Evolutionary conservation across 2,888 invertebrate species (phyloP).

Genomic region (Eucera pruinosa): DNA sequence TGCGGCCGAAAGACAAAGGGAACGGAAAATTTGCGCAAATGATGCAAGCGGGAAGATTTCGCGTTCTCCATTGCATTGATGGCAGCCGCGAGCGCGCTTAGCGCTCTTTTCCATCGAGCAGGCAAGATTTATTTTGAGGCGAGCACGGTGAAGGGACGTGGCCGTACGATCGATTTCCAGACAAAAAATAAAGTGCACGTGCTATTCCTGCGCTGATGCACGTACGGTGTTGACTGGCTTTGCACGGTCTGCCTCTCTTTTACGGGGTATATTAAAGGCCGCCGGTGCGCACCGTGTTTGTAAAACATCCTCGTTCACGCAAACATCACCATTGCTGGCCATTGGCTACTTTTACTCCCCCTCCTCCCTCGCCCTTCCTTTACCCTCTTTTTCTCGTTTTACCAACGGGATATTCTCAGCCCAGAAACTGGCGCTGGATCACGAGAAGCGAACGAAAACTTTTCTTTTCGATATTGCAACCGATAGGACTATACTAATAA

Average conservation of each 20-base stretch:
- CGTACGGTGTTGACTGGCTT: conserved; percentile 63
- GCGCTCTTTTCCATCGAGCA: conserved; percentile 36
- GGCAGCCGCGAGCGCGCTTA: no score
- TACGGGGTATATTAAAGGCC: conserved; percentile 65
- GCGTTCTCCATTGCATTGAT: conserved; percentile 14
- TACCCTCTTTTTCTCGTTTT: conserved; percentile 27
- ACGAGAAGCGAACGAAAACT: conserved; percentile 15
- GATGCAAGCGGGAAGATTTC: conserved; percentile 3
- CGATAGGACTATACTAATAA: no score
- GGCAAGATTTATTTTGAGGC: conserved; percentile 56
- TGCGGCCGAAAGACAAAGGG: no score
- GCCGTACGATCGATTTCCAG: conserved; percentile 53
- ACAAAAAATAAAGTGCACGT: conserved; percentile 69
- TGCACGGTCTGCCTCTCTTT: conserved; percentile 54
- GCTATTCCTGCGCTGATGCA: conserved; percentile 66
- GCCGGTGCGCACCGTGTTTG: conserved; percentile 57
- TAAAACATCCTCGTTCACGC: conserved; percentile 61
- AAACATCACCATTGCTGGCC: conserved; percentile 58
- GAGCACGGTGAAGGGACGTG: conserved; percentile 44
- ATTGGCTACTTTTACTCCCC: conserved; percentile 46
- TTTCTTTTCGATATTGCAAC: no score
- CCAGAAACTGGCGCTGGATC: conserved; percentile 1
- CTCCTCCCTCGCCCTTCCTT: no score
- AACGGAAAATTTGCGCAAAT: background rate
- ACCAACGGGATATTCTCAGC: conserved; percentile 40